These are phyloP conservation scores for Protaetia brevitarsis DNA, from an alignment of 1,140 invertebrate species.

Conservation along the genomic window DNA sequence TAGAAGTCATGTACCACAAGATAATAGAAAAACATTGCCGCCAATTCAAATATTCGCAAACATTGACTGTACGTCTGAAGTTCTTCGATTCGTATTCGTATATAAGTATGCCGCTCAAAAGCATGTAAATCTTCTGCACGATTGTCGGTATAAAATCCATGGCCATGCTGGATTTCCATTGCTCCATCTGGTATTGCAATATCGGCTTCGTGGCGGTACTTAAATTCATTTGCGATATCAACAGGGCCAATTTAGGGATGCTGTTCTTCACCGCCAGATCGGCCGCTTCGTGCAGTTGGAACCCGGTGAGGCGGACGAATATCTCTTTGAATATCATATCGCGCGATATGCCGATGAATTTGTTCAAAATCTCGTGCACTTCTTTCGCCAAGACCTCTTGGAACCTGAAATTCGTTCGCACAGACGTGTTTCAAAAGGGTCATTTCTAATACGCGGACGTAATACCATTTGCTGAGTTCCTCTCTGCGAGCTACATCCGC, in stretches of 20 bases:
- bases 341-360: neutral
- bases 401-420: no score
- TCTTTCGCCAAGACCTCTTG: neutral
- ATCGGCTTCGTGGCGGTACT: conserved; percentile 59
- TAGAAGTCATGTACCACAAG: conserved; percentile 65
- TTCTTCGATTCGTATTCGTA: conserved; percentile 39
- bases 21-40: conserved; percentile 71
- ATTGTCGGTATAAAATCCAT: conserved; percentile 62
- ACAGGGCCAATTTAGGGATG: conserved; percentile 64
- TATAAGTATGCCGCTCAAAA: conserved; percentile 58
- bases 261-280: conserved; percentile 54
- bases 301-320: conserved; percentile 42
- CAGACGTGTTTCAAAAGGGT: no score
- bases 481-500: neutral
- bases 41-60: conserved; percentile 73
- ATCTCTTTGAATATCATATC: conserved; percentile 27
- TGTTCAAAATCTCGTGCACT: neutral
- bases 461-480: conserved; percentile 14
- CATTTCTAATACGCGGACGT: no score
- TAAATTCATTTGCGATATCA: conserved; percentile 66
- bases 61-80: conserved; percentile 48
- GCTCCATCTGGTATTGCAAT: conserved; percentile 66
- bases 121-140: conserved; percentile 66
- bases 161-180: conserved; percentile 69
- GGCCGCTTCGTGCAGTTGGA: conserved; percentile 58